Base-by-base conservation (phyloP, 1,140 invertebrate species). In the Eueides isabella region DNA sequence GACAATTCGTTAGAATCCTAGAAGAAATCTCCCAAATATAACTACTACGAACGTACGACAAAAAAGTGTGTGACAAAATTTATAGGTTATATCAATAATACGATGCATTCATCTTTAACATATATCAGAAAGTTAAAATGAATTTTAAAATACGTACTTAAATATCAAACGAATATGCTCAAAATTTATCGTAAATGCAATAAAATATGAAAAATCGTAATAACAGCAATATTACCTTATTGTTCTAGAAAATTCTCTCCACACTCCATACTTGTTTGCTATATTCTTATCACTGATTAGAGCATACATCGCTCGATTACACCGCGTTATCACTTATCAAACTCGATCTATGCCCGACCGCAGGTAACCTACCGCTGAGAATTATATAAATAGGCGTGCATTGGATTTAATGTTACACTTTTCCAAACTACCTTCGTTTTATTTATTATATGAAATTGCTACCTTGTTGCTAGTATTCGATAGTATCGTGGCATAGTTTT, bases 211-310 rank as follows among this genome's bases (percentile, higher is more conserved):
- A 26, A 55, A 11, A 26, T 29, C 16, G 35, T 31, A 64, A 31
- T 11, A 63, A 35, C 14, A 16, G 2, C 38, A 64, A 64, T 62
- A 29, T 64, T 92, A 92, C 90, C 87, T 87, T 67, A 86, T 84
- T 80, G 79, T 85, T 86, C 82, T 88, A 69, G 83, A 85, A 84
- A 72, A 84, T 33, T 76, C 75, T 66, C 71, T 78, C 87, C 85
- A 90, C 67, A 78, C 68, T 41, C 71, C 76, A 78, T 86, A 91
- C 81, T 86, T 89, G 86, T 89, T 88, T 83, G 84, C 82, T 74
- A 75, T 78, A 30, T 67, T 69, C 76, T 88, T 92, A 92, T 92
- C 90, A 82, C 83, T 88, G 91, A 92, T 92, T 91, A 91, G 74
- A 68, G 81, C 80, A 75, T 83, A 90, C 89, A 92, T 91, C 79